A percentile compares a stretch with the other conserved stretches of the same genome.
Evolutionary conservation across 2,797 vertebrate genomes (phyloP).

Genomic region (Gallinago nigripennis): DNA sequence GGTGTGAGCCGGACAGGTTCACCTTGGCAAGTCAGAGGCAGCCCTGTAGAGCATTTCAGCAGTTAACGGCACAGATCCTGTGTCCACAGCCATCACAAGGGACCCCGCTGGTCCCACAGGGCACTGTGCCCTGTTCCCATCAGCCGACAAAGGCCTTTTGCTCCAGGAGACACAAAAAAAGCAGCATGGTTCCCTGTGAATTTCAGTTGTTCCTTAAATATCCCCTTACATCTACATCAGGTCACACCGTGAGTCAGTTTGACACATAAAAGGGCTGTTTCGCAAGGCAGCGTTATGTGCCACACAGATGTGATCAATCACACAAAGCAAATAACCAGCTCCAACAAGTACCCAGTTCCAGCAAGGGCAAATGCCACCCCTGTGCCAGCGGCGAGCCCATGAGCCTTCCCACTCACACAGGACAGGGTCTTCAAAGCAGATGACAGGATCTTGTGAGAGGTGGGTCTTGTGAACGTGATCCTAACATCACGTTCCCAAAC

Average conservation of each 20-base stretch:
- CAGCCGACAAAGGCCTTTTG: background rate
- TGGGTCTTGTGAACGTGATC: accelerated
- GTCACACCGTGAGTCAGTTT: background rate
- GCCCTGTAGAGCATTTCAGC: accelerated
- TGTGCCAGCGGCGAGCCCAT: background rate
- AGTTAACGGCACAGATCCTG: background rate
- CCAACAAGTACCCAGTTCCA: background rate
- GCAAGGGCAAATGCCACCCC: conserved; percentile 11
- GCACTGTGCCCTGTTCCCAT: background rate
- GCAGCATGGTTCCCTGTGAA: background rate
- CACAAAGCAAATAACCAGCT: conserved; percentile 26
- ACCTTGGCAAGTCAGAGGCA: background rate
- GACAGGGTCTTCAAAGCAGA: background rate
- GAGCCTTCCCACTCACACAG: background rate
- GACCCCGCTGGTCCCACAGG: background rate
- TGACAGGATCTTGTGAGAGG: background rate
- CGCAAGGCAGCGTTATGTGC: background rate
- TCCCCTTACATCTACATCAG: background rate
- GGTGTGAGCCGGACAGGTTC: background rate
- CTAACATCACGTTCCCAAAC: accelerated
- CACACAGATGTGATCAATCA: conserved; percentile 34
- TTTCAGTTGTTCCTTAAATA: background rate
- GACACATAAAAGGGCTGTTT: background rate
- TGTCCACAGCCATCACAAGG: background rate
- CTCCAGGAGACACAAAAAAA: background rate